phyloP scores from a whole-genome alignment of 1,140 invertebrate genomes.

The Chironomus striatipennis region DNA sequence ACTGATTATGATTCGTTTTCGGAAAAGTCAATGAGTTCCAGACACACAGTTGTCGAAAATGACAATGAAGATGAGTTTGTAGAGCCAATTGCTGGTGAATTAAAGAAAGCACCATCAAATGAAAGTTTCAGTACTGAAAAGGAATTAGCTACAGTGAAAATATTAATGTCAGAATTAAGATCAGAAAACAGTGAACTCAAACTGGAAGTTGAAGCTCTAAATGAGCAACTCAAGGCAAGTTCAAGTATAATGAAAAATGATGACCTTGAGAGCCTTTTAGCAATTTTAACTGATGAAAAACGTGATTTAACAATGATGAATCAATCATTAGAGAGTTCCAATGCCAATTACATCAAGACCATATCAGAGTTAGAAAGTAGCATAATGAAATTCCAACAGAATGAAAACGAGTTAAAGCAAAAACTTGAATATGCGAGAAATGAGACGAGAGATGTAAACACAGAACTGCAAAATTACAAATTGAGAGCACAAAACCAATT shows the following conservation, averaged over 20 bases:
- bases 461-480: conserved; percentile 61
- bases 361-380: conserved; percentile 39
- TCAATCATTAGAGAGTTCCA: conserved; percentile 28
- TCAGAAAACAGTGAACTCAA: conserved; percentile 35
- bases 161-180: conserved; percentile 34
- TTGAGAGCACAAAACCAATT: conserved; percentile 62
- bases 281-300: conserved; percentile 39
- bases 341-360: conserved; percentile 35
- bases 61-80: conserved; percentile 29
- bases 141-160: conserved; percentile 35
- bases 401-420: conserved; percentile 40
- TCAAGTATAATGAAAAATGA: conserved; percentile 29
- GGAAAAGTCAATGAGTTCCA: not conserved
- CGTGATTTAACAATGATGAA: conserved; percentile 36
- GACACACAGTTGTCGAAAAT: conserved; percentile 27
- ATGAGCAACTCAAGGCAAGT: conserved; percentile 30
- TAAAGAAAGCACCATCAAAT: conserved; percentile 9
- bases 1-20: not conserved
- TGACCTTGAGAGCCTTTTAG: conserved; percentile 35
- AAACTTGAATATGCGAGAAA: conserved; percentile 48
- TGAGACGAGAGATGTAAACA: conserved; percentile 47
- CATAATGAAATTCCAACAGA: conserved; percentile 42
- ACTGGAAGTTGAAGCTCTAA: conserved; percentile 30
- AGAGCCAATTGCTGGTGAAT: not conserved
- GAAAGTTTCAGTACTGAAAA: conserved; percentile 29